Percentiles rank a stretch among this genome's conserved stretches.
Evolutionary conservation across 1,140 invertebrate genomes (phyloP).

Genomic region (Chironomus tepperi): DNA sequence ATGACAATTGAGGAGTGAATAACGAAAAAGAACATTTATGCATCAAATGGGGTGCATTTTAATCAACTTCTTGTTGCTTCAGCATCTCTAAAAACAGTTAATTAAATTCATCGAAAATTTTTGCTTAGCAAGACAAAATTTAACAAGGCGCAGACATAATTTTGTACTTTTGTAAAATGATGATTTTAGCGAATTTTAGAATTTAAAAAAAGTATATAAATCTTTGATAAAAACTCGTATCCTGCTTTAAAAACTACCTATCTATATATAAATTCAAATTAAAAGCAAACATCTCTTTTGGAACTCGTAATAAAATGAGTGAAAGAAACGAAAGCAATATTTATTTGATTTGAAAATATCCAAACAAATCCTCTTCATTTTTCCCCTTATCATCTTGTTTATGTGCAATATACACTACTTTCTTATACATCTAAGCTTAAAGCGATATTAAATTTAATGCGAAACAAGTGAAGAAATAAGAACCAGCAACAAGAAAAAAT

Average conservation of each 20-base stretch:
- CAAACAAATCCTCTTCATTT: neutral
- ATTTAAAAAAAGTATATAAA: too few relatives aligned
- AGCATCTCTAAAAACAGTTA: neutral
- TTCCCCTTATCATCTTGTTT: neutral
- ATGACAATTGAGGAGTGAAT: neutral
- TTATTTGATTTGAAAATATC: constrained; percentile 22
- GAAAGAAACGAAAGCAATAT: neutral
- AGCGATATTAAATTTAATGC: neutral
- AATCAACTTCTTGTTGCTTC: constrained; percentile 17
- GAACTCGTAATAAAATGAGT: too few relatives aligned
- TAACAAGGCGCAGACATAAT: too few relatives aligned
- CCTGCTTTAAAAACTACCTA: too few relatives aligned
- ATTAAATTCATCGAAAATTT: neutral
- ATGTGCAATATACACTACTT: too few relatives aligned
- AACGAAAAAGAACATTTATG: neutral
- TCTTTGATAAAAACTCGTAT: too few relatives aligned
- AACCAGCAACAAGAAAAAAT: neutral
- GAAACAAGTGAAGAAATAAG: neutral
- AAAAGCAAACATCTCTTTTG: too few relatives aligned
- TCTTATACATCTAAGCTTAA: neutral
- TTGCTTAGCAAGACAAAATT: too few relatives aligned
- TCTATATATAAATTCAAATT: too few relatives aligned
- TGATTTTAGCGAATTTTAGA: too few relatives aligned
- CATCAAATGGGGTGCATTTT: neutral
- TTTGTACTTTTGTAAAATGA: too few relatives aligned